Percentiles rank a stretch among this genome's conserved stretches.
Conservation (phyloP, 1,140 invertebrate species). For the Papilio polyxenes region DNA sequence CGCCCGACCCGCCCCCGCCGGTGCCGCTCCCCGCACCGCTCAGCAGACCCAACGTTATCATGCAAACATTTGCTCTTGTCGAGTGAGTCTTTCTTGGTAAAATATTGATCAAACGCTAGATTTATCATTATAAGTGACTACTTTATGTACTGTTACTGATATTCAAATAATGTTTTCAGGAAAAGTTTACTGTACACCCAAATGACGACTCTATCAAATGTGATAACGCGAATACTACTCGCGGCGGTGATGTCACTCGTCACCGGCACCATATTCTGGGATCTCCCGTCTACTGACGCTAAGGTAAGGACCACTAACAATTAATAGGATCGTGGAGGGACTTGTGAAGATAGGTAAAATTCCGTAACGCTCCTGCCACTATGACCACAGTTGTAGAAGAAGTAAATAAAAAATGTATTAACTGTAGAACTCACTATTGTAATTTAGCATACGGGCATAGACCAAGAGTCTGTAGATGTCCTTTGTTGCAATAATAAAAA, state of each 20-base stretch:
- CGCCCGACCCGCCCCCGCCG: constrained; percentile 89
- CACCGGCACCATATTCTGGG: constrained; percentile 94
- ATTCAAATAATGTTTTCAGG: constrained; percentile 71
- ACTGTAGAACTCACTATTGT: no score
- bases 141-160: background rate
- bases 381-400: no score
- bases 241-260: constrained; percentile 90
- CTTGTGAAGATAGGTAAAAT: no score
- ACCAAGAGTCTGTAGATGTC: no score
- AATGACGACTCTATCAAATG: constrained; percentile 90
- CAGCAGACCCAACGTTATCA: constrained; percentile 81
- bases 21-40: constrained; percentile 86
- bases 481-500: no score
- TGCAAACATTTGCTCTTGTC: constrained; percentile 86
- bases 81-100: constrained; percentile 80
- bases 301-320: constrained; percentile 55
- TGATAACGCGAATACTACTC: constrained; percentile 88
- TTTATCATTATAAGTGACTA: background rate
- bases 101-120: background rate
- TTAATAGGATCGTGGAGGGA: background rate
- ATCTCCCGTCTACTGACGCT: constrained; percentile 85
- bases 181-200: constrained; percentile 88
- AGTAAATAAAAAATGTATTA: no score
- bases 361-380: no score
- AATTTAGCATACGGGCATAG: no score